phyloP scores from a whole-genome alignment of 2,797 vertebrate species.

The Euthynnus affinis region DNA sequence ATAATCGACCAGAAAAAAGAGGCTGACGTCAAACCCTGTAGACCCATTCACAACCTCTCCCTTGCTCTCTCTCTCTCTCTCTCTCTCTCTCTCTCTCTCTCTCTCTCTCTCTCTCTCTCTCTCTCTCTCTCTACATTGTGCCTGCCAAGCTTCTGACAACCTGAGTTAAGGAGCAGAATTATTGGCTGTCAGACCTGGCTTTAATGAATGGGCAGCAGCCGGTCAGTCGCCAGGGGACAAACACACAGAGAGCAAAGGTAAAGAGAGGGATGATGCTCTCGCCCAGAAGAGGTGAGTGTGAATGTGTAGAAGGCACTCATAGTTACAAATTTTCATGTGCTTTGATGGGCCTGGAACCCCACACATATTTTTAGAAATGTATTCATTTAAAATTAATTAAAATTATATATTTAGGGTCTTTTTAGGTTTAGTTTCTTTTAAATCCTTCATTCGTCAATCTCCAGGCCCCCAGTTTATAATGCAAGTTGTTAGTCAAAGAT shows the following conservation, averaged over 20 bases:
- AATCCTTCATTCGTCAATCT: too few relatives aligned
- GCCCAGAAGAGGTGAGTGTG: neutral
- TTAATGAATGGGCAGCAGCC: conserved; percentile 67
- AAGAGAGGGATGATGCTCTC: conserved; percentile 4
- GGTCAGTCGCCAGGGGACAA: conserved; percentile 55
- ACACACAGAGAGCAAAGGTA: conserved; percentile 24
- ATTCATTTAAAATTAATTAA: too few relatives aligned
- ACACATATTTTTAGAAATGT: too few relatives aligned
- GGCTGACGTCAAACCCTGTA: conserved; percentile 78
- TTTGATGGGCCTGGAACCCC: too few relatives aligned
- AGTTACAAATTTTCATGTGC: too few relatives aligned
- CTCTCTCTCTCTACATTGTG: conserved; percentile 36
- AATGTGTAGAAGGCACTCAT: too few relatives aligned
- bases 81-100: conserved; percentile 45
- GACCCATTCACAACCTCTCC: conserved; percentile 69
- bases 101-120: conserved; percentile 38
- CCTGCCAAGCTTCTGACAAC: conserved; percentile 69
- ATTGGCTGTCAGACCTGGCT: conserved; percentile 55
- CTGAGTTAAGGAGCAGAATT: conserved; percentile 64
- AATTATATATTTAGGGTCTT: too few relatives aligned
- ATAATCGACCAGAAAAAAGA: conserved; percentile 65
- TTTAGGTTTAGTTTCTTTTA: too few relatives aligned
- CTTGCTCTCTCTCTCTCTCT: conserved; percentile 38
- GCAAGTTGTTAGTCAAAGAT: too few relatives aligned
- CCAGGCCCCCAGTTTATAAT: too few relatives aligned